phyloP scores from a whole-genome alignment of 2,113 vertebrate genomes.

The Labeo catla region DNA sequence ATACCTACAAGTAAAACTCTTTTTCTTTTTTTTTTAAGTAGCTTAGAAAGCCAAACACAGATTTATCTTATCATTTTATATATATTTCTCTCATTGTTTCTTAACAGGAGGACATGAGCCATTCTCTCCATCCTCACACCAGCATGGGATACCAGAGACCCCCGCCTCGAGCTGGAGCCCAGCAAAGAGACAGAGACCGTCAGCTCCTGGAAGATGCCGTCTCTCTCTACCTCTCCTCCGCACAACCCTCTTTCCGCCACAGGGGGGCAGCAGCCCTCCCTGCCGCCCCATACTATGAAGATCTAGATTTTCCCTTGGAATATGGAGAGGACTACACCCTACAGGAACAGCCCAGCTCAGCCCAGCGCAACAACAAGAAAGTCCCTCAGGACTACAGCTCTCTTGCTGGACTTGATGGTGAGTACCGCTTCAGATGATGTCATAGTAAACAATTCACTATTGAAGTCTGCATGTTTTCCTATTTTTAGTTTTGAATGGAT shows the following conservation, averaged over 20 bases:
- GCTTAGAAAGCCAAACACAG: conserved; percentile 64
- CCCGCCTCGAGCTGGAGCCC: conserved; percentile 76
- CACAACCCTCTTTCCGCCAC: conserved; percentile 71
- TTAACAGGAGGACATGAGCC: conserved; percentile 78
- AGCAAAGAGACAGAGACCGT: conserved; percentile 71
- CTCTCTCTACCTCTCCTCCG: conserved; percentile 82
- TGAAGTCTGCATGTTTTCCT: background rate
- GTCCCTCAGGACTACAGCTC: conserved; percentile 64
- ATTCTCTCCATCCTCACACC: conserved; percentile 67
- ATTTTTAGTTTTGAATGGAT: background rate
- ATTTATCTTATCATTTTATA: background rate
- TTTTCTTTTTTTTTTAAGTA: conserved; percentile 57
- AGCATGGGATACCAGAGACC: conserved; percentile 70
- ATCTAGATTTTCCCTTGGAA: conserved; percentile 72
- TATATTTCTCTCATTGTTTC: conserved; percentile 23
- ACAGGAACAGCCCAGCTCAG: conserved; percentile 68
- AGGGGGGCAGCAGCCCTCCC: conserved; percentile 66
- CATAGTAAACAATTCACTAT: background rate
- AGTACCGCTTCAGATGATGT: conserved; percentile 34
- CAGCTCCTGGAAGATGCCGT: conserved; percentile 86
- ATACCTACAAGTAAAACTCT: conserved; percentile 83
- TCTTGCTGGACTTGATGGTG: conserved; percentile 67
- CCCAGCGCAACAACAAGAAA: conserved; percentile 70
- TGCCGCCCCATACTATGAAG: conserved; percentile 73
- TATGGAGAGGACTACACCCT: conserved; percentile 75